phyloP scores from a whole-genome alignment of 1,140 invertebrate species.

The Lepidurus packardi region DNA sequence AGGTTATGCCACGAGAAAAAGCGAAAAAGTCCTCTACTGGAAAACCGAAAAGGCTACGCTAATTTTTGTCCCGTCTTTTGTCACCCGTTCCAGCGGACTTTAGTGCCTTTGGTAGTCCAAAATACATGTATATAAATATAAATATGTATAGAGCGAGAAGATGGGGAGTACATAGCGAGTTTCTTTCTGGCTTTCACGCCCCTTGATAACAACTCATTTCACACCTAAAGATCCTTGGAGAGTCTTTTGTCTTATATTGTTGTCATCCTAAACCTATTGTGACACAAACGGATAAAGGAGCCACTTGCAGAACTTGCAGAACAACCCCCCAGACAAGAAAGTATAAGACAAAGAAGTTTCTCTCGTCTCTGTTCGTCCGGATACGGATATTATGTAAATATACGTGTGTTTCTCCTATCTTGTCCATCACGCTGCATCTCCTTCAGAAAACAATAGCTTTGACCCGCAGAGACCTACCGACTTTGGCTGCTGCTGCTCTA shows the following conservation, averaged over 20 bases:
- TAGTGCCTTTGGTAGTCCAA: no score
- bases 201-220: slow-evolving; percentile 22
- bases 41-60: neutral
- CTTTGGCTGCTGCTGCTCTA: neutral
- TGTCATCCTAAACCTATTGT: slow-evolving; percentile 11
- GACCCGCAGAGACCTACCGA: neutral
- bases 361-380: neutral
- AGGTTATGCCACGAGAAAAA: neutral
- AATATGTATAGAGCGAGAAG: no score
- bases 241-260: slow-evolving; percentile 5
- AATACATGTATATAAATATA: no score
- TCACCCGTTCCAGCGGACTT: neutral
- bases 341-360: neutral
- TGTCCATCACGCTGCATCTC: neutral
- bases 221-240: neutral
- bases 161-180: no score
- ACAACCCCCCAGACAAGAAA: neutral
- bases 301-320: slow-evolving; percentile 18
- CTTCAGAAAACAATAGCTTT: neutral
- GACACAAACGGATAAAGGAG: neutral
- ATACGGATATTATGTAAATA: slow-evolving; percentile 11
- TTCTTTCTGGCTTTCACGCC: neutral
- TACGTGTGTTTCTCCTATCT: slow-evolving; percentile 4
- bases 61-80: slow-evolving; percentile 2
- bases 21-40: neutral